phyloP scores from a whole-genome alignment of 1,140 invertebrate species.

The Trichomalopsis sarcophagae region DNA sequence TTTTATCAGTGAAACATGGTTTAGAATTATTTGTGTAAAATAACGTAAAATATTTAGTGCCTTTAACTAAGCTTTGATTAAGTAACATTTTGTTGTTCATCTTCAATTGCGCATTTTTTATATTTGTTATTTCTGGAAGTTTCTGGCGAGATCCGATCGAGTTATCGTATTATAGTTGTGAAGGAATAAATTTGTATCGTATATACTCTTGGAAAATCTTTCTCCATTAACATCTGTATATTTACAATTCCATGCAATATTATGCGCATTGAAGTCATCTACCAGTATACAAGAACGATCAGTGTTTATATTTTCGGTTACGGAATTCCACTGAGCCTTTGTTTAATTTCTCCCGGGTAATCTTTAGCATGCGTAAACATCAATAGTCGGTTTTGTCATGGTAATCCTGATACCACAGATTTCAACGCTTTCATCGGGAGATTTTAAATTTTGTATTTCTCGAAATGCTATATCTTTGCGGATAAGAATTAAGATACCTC shows the following conservation, averaged over 20 bases:
- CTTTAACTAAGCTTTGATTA: not conserved
- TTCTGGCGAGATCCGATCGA: not conserved
- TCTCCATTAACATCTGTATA: not conserved
- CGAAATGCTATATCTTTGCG: not conserved
- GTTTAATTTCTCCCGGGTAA: not conserved
- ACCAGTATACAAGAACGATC: not conserved
- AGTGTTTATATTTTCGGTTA: not conserved
- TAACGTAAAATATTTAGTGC: not conserved
- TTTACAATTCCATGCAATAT: conserved; percentile 18
- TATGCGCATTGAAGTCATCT: conserved; percentile 28
- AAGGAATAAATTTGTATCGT: conserved; percentile 1
- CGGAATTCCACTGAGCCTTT: not conserved
- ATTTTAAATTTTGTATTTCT: not conserved
- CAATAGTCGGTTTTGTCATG: not conserved
- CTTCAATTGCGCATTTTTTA: not conserved
- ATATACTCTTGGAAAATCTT: conserved; percentile 10
- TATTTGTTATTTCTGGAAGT: not conserved
- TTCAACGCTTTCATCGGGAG: not conserved
- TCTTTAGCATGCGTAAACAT: conserved; percentile 31
- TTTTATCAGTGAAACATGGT: not conserved
- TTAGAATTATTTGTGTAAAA: not conserved
- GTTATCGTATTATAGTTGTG: conserved; percentile 15
- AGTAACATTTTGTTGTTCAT: not conserved
- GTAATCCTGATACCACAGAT: conserved; percentile 30
- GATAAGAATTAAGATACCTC: conserved; percentile 20